Conservation (phyloP, 2,888 invertebrate genomes). For the Mesochorus sp. region DNA sequence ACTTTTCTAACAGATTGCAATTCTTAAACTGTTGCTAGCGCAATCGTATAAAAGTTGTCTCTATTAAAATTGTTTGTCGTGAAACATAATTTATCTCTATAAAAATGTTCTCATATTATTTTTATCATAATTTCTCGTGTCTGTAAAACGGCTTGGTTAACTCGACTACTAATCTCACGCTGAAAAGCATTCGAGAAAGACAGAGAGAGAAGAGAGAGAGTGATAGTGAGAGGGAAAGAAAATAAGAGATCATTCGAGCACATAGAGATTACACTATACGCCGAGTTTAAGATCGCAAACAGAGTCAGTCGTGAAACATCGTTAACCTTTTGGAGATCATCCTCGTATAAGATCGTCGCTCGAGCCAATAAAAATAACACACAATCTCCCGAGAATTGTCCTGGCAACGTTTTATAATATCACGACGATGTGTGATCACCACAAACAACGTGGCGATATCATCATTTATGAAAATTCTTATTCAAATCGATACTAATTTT, state of each 20-base stretch:
- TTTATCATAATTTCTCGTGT: not conserved
- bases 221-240: not conserved
- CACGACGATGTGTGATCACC: not conserved
- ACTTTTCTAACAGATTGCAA: too few relatives aligned
- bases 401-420: conserved; percentile 15
- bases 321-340: conserved; percentile 75
- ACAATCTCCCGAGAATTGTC: conserved; percentile 19
- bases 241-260: not conserved
- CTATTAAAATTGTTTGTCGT: not conserved
- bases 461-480: not conserved
- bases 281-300: conserved; percentile 16
- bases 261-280: not conserved
- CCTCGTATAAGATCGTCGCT: conserved; percentile 55
- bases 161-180: conserved; percentile 5
- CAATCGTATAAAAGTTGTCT: not conserved
- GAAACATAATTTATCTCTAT: too few relatives aligned
- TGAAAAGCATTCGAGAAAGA: too few relatives aligned
- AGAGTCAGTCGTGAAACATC: conserved; percentile 68
- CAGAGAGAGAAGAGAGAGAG: too few relatives aligned
- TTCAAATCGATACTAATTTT: not conserved
- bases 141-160: conserved; percentile 10
- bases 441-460: not conserved
- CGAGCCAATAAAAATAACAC: conserved; percentile 7
- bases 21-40: not conserved
- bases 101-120: not conserved